These are phyloP conservation scores for Lophura nycthemera DNA, from an alignment of 2,113 vertebrate species.

Conservation along the genomic window DNA sequence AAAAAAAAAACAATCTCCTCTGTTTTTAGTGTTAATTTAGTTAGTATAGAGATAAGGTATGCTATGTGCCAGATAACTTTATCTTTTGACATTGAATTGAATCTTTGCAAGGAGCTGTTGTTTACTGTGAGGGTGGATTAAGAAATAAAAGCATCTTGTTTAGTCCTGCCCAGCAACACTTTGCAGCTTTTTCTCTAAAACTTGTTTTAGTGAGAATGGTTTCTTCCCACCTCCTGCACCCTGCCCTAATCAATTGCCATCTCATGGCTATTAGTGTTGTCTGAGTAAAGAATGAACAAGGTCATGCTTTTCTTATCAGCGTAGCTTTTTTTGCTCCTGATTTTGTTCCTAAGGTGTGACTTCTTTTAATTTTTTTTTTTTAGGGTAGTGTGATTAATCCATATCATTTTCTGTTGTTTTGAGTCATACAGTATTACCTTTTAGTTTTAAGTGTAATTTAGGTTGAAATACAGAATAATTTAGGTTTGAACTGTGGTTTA, in stretches of 20 bases:
- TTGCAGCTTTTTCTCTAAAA: neutral
- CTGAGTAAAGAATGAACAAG: neutral
- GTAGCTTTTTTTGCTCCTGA: neutral
- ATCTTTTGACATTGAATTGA: neutral
- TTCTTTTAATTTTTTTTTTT: neutral
- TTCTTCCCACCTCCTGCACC: conserved; percentile 25
- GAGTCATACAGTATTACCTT: neutral
- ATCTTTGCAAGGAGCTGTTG: neutral
- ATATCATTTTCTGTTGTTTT: neutral
- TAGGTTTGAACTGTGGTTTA: neutral
- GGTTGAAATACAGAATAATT: neutral
- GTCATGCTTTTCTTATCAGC: neutral
- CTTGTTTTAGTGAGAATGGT: neutral
- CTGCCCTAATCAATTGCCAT: neutral
- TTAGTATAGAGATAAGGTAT: neutral
- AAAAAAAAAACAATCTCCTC: conserved; percentile 7
- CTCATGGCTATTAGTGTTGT: neutral
- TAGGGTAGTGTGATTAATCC: neutral
- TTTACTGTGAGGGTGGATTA: neutral
- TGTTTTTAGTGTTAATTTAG: conserved; percentile 18
- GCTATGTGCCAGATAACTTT: no score
- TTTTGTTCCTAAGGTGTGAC: conserved; percentile 16
- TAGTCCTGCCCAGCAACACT: neutral
- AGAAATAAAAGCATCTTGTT: conserved; percentile 18
- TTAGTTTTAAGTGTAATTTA: neutral